phyloP scores from a whole-genome alignment of 2,797 vertebrate genomes.

The Melanotaenia pygmaea region DNA sequence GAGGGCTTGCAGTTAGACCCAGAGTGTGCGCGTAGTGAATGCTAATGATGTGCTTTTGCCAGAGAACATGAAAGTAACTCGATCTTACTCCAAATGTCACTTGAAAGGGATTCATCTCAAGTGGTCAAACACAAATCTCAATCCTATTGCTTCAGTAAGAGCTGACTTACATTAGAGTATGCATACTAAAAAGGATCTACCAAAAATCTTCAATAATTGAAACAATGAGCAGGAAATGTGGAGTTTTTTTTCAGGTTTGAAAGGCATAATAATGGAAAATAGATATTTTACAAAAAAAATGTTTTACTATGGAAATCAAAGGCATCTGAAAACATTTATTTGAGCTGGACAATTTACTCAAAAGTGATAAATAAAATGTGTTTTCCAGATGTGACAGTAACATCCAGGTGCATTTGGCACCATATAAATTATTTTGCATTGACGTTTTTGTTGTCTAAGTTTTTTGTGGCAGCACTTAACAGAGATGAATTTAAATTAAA shows the following conservation, averaged over 20 bases:
- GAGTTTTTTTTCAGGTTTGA: background rate
- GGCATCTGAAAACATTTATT: background rate
- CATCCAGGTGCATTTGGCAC: too few relatives aligned
- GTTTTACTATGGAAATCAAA: background rate
- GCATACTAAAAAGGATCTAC: slow-evolving; percentile 4
- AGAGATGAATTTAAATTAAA: too few relatives aligned
- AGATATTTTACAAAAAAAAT: too few relatives aligned
- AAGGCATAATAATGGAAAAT: too few relatives aligned
- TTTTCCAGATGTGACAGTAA: background rate
- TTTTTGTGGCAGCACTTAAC: too few relatives aligned
- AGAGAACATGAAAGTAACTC: slow-evolving; percentile 49
- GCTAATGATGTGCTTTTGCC: slow-evolving; percentile 48
- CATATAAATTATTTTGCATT: background rate
- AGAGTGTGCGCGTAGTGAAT: slow-evolving; percentile 38
- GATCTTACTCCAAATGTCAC: slow-evolving; percentile 51
- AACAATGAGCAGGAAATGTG: background rate
- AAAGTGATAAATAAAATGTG: background rate
- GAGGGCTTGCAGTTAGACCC: slow-evolving; percentile 43
- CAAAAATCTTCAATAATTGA: background rate
- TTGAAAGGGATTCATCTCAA: slow-evolving; percentile 42
- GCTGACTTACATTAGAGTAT: background rate
- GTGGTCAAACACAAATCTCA: slow-evolving; percentile 23
- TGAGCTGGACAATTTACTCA: background rate
- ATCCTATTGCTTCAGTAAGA: slow-evolving; percentile 3
- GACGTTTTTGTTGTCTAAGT: background rate